Conservation (phyloP, 1,140 invertebrate species). For the Phocides pigmalion region DNA sequence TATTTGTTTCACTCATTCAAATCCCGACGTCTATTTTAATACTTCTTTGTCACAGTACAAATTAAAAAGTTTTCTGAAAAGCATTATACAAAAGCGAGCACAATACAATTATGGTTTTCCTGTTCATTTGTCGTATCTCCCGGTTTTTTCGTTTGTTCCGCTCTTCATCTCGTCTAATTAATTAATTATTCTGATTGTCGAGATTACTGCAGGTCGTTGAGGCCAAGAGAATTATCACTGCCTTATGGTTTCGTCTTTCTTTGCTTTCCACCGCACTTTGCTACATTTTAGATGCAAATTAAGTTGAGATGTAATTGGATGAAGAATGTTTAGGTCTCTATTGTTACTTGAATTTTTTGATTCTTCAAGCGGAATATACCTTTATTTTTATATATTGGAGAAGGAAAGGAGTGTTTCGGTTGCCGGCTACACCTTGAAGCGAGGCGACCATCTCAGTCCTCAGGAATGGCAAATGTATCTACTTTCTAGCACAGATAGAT, state of each 20-base stretch:
- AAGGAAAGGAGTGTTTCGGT: too few relatives aligned
- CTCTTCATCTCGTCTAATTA: slow-evolving; percentile 12
- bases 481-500: too few relatives aligned
- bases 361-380: too few relatives aligned
- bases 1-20: background rate
- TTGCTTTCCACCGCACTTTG: background rate
- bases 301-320: too few relatives aligned
- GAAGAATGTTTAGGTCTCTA: too few relatives aligned
- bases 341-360: too few relatives aligned
- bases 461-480: too few relatives aligned
- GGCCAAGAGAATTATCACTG: slow-evolving; percentile 8
- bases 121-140: slow-evolving; percentile 18
- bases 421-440: too few relatives aligned
- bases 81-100: slow-evolving; percentile 3
- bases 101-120: slow-evolving; percentile 13
- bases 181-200: slow-evolving; percentile 14
- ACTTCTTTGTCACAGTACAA: background rate
- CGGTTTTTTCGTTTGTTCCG: background rate
- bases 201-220: slow-evolving; percentile 16
- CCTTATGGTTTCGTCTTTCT: background rate
- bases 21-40: too few relatives aligned
- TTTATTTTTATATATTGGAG: too few relatives aligned
- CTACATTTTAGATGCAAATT: background rate
- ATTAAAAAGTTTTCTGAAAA: background rate
- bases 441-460: too few relatives aligned